Conservation (phyloP, 1,140 invertebrate genomes). For the Steinernema khuongi region DNA sequence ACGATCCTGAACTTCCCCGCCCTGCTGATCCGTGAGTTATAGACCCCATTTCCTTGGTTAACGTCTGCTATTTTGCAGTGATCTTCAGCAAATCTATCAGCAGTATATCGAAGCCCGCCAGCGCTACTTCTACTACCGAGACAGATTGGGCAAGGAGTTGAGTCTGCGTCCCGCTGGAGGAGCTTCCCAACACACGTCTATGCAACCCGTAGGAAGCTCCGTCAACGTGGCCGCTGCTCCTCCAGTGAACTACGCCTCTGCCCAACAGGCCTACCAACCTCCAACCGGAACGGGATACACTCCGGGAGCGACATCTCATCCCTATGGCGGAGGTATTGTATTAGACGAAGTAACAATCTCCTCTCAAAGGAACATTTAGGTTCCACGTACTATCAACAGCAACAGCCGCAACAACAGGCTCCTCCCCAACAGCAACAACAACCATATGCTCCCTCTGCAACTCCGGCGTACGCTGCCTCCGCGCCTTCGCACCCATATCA, state of each 20-base stretch:
- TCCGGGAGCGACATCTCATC: background rate
- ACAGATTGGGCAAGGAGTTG: slow-evolving; percentile 48
- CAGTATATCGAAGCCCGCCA: slow-evolving; percentile 49
- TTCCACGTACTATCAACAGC: background rate
- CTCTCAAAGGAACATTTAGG: too few species aligned
- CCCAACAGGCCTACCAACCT: background rate
- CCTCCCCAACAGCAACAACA: background rate
- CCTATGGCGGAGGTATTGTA: background rate
- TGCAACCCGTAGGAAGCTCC: background rate
- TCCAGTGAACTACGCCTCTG: background rate
- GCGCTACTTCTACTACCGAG: slow-evolving; percentile 50
- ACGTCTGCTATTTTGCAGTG: slow-evolving; percentile 41
- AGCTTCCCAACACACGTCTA: background rate
- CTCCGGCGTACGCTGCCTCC: background rate
- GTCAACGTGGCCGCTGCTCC: background rate
- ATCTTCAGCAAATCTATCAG: slow-evolving; percentile 47
- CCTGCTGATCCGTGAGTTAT: slow-evolving; percentile 47
- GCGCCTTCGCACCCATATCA: background rate
- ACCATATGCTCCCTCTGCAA: background rate
- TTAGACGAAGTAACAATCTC: background rate
- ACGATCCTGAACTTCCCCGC: slow-evolving; percentile 52
- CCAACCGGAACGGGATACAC: background rate
- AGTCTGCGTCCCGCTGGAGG: background rate
- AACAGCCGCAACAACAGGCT: background rate
- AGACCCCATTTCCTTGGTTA: background rate